phyloP scores from a whole-genome alignment of 1,140 invertebrate species.

The Heliconius nattereri region DNA sequence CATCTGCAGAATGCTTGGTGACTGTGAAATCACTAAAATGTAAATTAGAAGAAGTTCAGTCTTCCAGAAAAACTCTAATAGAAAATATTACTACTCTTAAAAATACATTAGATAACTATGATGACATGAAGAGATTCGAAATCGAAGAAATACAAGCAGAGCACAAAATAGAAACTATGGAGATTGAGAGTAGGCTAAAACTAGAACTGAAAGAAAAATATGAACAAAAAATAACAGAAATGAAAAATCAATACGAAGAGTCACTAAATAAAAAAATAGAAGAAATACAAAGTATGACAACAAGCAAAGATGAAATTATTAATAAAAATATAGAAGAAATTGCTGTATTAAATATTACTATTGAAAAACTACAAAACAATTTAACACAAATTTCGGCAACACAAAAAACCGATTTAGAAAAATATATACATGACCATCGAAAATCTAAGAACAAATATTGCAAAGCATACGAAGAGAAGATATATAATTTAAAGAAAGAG shows the following conservation, averaged over 20 bases:
- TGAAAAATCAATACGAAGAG: slow-evolving; percentile 52
- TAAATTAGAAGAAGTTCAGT: slow-evolving; percentile 58
- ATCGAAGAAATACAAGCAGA: slow-evolving; percentile 58
- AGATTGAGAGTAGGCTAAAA: slow-evolving; percentile 46
- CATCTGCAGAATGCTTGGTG: slow-evolving; percentile 44
- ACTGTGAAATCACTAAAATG: slow-evolving; percentile 51
- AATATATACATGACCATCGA: slow-evolving; percentile 58
- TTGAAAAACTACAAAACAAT: slow-evolving; percentile 56
- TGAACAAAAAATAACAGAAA: slow-evolving; percentile 55
- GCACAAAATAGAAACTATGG: slow-evolving; percentile 61
- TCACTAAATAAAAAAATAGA: slow-evolving; percentile 43
- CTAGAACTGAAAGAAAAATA: slow-evolving; percentile 51
- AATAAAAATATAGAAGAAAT: slow-evolving; percentile 64
- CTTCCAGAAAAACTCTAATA: slow-evolving; percentile 55
- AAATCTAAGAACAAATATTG: slow-evolving; percentile 57
- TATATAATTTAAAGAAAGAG: slow-evolving; percentile 58
- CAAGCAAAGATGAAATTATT: slow-evolving; percentile 45
- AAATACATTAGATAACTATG: slow-evolving; percentile 52
- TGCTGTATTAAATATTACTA: slow-evolving; percentile 42
- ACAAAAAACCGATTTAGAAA: slow-evolving; percentile 55
- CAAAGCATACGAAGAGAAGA: slow-evolving; percentile 60
- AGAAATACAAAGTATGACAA: slow-evolving; percentile 45
- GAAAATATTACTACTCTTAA: slow-evolving; percentile 55
- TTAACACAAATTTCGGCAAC: slow-evolving; percentile 42
- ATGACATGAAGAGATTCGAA: slow-evolving; percentile 58